These are phyloP conservation scores for Pseudopipra pipra DNA, from an alignment of 2,113 vertebrate species.

Conservation along the genomic window DNA sequence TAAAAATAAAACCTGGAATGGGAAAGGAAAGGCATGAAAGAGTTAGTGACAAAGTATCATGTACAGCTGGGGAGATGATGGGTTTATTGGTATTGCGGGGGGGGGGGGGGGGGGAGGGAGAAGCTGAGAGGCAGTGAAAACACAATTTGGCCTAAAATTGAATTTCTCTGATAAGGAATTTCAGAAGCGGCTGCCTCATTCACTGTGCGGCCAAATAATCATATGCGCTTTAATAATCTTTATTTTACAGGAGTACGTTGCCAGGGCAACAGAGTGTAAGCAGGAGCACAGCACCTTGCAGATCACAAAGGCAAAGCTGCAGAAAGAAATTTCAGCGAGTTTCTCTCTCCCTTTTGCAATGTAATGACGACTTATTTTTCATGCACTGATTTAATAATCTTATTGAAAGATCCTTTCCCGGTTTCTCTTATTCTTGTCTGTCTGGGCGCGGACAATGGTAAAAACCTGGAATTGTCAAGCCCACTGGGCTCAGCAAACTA, in stretches of 20 bases:
- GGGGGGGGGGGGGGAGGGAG: conserved; percentile 50
- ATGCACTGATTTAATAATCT: conserved; percentile 76
- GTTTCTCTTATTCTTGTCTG: conserved; percentile 68
- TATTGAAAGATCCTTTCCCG: conserved; percentile 68
- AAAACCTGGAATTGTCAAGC: conserved; percentile 67
- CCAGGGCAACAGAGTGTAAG: conserved; percentile 81
- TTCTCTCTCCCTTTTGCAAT: conserved; percentile 71
- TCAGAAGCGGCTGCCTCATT: conserved; percentile 80
- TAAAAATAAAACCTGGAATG: conserved; percentile 60
- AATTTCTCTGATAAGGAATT: conserved; percentile 83
- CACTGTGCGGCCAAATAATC: conserved; percentile 81
- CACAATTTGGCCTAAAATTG: conserved; percentile 81
- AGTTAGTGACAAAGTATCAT: conserved; percentile 70
- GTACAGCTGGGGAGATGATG: conserved; percentile 68
- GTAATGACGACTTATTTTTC: conserved; percentile 79
- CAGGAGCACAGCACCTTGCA: conserved; percentile 79
- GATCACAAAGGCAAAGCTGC: conserved; percentile 82
- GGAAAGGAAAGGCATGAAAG: conserved; percentile 58
- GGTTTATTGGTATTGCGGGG: conserved; percentile 74
- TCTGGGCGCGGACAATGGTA: conserved; percentile 66
- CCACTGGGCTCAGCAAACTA: conserved; percentile 75
- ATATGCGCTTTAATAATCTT: conserved; percentile 86
- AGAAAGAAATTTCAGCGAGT: conserved; percentile 78
- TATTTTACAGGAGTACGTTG: conserved; percentile 85
- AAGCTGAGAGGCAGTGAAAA: conserved; percentile 77